phyloP scores from a whole-genome alignment of 2,113 vertebrate genomes.

The Oxyura jamaicensis region DNA sequence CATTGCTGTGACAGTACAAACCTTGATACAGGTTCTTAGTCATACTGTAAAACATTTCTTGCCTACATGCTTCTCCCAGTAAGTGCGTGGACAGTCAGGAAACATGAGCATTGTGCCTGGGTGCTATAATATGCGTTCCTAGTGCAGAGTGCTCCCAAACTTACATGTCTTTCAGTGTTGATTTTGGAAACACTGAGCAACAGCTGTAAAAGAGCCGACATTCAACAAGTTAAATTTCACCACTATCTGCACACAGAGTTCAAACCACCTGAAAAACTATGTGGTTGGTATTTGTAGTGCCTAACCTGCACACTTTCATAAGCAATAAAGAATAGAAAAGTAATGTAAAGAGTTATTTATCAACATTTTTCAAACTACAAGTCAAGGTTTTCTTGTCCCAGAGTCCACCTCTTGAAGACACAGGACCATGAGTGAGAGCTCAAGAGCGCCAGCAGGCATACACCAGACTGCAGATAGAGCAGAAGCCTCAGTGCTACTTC shows the following conservation, averaged over 20 bases:
- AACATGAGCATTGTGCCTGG: background rate
- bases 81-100: background rate
- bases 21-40: background rate
- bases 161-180: background rate
- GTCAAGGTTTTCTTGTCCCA: background rate
- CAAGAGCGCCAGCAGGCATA: conserved; percentile 1
- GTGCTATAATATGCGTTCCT: background rate
- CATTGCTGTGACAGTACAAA: background rate
- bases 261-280: background rate
- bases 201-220: background rate
- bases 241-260: background rate
- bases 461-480: conserved; percentile 1
- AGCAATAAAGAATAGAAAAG: conserved; percentile 1
- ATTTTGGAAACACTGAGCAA: background rate
- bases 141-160: background rate
- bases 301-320: background rate
- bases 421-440: background rate
- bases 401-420: conserved; percentile 31
- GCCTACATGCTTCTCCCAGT: background rate
- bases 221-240: background rate
- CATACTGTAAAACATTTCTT: background rate
- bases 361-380: conserved; percentile 39
- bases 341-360: conserved; percentile 33
- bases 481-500: conserved; percentile 44
- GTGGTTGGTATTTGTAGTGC: background rate